These are phyloP conservation scores for Dasyprocta punctata DNA, from an alignment of 2,113 vertebrate genomes.

Conservation along the genomic window DNA sequence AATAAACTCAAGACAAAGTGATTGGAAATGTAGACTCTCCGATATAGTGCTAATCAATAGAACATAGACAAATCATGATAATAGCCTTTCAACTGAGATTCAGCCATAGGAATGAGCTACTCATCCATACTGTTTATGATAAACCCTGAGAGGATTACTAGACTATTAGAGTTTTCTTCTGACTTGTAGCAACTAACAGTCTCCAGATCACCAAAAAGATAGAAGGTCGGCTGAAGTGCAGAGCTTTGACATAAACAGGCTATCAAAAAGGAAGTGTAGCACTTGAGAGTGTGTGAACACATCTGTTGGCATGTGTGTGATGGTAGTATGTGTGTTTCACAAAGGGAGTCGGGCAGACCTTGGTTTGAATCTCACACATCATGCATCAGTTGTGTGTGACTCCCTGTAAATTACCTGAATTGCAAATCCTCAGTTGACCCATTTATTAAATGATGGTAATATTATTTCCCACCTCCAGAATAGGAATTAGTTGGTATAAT, in stretches of 20 bases:
- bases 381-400: not conserved
- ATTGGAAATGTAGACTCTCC: not conserved
- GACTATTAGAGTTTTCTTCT: not conserved
- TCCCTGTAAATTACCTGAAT: not conserved
- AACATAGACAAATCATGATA: not conserved
- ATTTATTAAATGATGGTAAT: not conserved
- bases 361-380: not conserved
- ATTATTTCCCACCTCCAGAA: not conserved
- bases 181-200: not conserved
- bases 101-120: not conserved
- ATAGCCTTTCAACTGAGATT: not conserved
- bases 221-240: not conserved
- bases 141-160: not conserved
- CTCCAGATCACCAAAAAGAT: slow-evolving; percentile 30
- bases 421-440: not conserved
- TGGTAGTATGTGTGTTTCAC: not conserved
- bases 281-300: not conserved
- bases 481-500: not conserved
- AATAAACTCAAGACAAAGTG: not conserved
- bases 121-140: not conserved
- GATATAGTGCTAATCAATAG: not conserved
- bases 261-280: not conserved
- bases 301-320: not conserved
- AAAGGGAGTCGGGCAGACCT: not conserved
- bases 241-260: not conserved